These are phyloP conservation scores for Leptodactylus fallax DNA, from an alignment of 2,797 vertebrate species.

Conservation along the genomic window DNA sequence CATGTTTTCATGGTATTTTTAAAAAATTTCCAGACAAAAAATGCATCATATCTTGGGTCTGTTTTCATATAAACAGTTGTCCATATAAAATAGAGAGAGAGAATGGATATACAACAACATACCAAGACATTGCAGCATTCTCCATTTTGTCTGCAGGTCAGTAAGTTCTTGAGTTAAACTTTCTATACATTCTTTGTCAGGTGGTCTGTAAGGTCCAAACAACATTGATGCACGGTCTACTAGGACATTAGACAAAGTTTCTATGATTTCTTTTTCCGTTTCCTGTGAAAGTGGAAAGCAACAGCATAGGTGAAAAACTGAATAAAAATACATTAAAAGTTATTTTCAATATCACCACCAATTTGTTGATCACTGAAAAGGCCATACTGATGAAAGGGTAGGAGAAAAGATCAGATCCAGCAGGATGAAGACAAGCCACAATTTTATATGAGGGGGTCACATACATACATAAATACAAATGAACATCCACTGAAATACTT, in stretches of 20 bases:
- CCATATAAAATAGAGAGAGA: not conserved
- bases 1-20: too few species aligned
- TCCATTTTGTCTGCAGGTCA: slow-evolving; percentile 73
- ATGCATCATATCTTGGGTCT: not conserved
- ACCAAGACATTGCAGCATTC: slow-evolving; percentile 76
- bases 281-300: slow-evolving; percentile 68
- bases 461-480: too few species aligned
- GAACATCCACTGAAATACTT: not conserved
- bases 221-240: slow-evolving; percentile 60
- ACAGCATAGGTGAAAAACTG: not conserved
- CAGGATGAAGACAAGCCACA: not conserved
- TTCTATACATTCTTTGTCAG: slow-evolving; percentile 69
- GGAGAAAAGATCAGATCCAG: not conserved
- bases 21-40: too few species aligned
- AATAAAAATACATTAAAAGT: not conserved
- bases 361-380: not conserved
- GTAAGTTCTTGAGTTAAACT: slow-evolving; percentile 66
- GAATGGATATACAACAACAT: slow-evolving; percentile 1
- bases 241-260: slow-evolving; percentile 66
- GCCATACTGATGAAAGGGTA: not conserved
- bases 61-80: not conserved
- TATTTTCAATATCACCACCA: not conserved
- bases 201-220: slow-evolving; percentile 68
- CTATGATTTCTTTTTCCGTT: slow-evolving; percentile 65
- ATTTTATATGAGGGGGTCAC: not conserved